These are phyloP conservation scores for Cepphus grylle DNA, from an alignment of 2,113 vertebrate species.

Conservation along the genomic window DNA sequence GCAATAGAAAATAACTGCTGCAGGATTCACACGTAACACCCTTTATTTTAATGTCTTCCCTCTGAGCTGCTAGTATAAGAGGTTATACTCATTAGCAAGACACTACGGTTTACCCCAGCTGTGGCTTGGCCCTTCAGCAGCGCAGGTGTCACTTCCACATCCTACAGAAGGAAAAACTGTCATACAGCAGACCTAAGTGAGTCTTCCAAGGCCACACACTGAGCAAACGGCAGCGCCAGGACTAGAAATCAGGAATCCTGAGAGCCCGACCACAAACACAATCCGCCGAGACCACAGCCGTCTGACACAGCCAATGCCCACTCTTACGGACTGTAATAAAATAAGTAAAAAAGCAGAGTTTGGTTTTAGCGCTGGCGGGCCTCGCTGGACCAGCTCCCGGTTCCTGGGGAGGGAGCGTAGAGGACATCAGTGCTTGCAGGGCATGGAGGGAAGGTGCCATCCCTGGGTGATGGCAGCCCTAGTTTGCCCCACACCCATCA, in stretches of 20 bases:
- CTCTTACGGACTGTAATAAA: neutral
- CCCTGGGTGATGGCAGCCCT: neutral
- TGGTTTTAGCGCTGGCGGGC: neutral
- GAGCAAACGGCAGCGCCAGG: neutral
- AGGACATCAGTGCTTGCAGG: neutral
- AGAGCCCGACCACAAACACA: slow-evolving; percentile 23
- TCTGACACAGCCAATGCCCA: slow-evolving; percentile 43
- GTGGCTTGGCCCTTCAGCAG: neutral
- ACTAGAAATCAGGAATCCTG: neutral
- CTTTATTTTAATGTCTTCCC: neutral
- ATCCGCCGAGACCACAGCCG: neutral
- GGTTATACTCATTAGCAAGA: neutral
- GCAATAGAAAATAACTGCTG: neutral
- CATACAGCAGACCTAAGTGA: neutral
- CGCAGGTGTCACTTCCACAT: slow-evolving; percentile 11
- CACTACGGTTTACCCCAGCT: neutral
- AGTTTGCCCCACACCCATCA: neutral
- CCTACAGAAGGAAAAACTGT: neutral
- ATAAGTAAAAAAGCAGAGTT: neutral
- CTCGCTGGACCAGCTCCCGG: neutral
- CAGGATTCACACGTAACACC: neutral
- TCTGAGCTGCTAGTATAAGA: neutral
- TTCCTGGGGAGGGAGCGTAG: neutral
- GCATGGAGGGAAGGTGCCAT: neutral
- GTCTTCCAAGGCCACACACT: slow-evolving; percentile 44